phyloP scores from a whole-genome alignment of 2,113 vertebrate species.

The Sander vitreus region DNA sequence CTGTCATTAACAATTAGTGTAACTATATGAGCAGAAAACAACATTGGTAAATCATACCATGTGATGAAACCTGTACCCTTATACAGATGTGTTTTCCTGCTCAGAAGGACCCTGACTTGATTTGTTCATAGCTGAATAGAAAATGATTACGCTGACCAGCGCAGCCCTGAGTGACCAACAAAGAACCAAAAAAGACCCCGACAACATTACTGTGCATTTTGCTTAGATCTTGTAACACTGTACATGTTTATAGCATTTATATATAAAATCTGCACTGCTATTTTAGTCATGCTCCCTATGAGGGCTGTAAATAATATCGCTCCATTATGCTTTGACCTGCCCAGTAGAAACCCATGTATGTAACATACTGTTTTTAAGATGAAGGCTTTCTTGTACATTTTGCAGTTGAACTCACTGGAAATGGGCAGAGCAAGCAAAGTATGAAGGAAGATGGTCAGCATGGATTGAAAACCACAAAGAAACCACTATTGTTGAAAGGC shows the following conservation, averaged over 20 bases:
- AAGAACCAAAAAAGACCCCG: slow-evolving; percentile 23
- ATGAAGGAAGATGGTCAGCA: slow-evolving; percentile 26
- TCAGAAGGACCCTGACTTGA: slow-evolving; percentile 25
- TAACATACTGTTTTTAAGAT: slow-evolving; percentile 5
- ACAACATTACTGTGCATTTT: slow-evolving; percentile 9
- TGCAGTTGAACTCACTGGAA: slow-evolving; percentile 16
- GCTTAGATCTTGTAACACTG: slow-evolving; percentile 31
- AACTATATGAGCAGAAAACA: not conserved
- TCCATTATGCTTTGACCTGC: slow-evolving; percentile 22
- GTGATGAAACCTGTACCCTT: slow-evolving; percentile 24
- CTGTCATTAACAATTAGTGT: slow-evolving; percentile 7
- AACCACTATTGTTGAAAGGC: slow-evolving; percentile 19
- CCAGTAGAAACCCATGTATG: not conserved
- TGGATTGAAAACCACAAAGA: slow-evolving; percentile 27
- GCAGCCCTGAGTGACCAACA: slow-evolving; percentile 68
- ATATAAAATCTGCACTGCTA: slow-evolving; percentile 30
- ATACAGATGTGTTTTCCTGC: not conserved
- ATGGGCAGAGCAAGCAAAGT: slow-evolving; percentile 20
- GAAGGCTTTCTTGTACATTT: slow-evolving; percentile 11
- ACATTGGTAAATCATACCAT: not conserved
- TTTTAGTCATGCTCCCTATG: slow-evolving; percentile 52
- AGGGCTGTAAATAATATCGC: slow-evolving; percentile 41
- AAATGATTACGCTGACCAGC: slow-evolving; percentile 28
- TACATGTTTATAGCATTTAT: slow-evolving; percentile 19
- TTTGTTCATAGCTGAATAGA: slow-evolving; percentile 48